Percentiles rank a stretch among this genome's conserved stretches.
Conservation (phyloP, 2,888 invertebrate species). For the Limenitis camilla region DNA sequence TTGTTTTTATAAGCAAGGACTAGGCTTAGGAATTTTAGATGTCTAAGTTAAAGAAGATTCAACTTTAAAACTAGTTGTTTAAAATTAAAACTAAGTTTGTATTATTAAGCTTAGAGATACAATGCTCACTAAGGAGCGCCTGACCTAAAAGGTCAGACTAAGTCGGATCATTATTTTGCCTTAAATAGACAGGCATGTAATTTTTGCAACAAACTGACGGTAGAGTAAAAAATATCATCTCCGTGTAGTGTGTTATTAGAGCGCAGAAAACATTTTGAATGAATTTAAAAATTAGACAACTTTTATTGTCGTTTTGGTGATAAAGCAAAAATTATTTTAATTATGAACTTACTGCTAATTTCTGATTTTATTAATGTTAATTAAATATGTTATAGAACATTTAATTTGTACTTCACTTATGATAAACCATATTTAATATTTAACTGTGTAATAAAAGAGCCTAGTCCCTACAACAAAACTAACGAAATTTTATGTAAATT, state of each 20-base stretch:
- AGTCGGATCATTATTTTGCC: slow-evolving; percentile 30
- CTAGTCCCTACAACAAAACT: too few relatives aligned
- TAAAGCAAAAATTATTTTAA: too few relatives aligned
- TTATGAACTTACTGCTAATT: too few relatives aligned
- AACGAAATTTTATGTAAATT: too few relatives aligned
- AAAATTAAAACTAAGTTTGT: slow-evolving; percentile 2
- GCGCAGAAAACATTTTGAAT: too few relatives aligned
- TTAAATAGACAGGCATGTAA: slow-evolving; percentile 28
- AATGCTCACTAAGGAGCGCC: slow-evolving; percentile 12
- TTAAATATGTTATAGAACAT: too few relatives aligned
- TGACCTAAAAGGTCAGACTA: slow-evolving; percentile 43
- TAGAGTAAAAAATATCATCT: background rate
- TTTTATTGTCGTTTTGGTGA: too few relatives aligned
- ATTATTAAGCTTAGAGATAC: background rate
- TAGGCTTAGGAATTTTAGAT: slow-evolving; percentile 1
- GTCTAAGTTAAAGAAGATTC: background rate
- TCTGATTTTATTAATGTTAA: too few relatives aligned
- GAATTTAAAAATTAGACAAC: too few relatives aligned
- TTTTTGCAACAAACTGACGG: slow-evolving; percentile 19
- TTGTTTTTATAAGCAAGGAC: background rate
- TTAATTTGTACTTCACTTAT: too few relatives aligned
- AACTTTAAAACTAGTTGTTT: background rate
- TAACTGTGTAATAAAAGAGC: too few relatives aligned
- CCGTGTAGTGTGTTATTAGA: background rate
- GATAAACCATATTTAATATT: too few relatives aligned